Base-by-base conservation (phyloP, 2,888 invertebrate species). In the Nesidiocoris tenuis region DNA sequence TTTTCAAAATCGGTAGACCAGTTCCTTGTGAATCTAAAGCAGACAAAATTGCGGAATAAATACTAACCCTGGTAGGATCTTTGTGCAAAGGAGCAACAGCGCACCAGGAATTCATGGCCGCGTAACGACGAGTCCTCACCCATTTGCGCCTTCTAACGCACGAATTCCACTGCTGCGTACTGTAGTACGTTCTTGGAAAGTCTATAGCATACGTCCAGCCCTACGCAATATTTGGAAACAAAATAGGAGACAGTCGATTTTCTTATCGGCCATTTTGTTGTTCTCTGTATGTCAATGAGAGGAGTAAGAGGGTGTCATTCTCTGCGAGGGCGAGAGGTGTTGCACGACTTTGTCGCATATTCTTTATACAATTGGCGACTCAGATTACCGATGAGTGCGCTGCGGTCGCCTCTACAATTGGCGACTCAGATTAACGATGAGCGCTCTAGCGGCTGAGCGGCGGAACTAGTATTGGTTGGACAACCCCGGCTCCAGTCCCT, bases 161-260 rank as follows among this genome's bases (percentile, higher is more conserved):
- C 5, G 95, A 94, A 81, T 92, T 93, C 94, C 95, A 95, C 78
- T 91, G 90, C 82, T 94, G 94, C 76, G 90, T 89, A 0, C 90
- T 87, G 25, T 90, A 88, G 85, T 91, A 96, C 59, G 90, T 90
- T 12, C 92, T 90, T 72, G 94, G 94, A 84, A 96, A 96, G 84
- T 96, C 95, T 54, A 95, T 87, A 54, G 96, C 95, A 85, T 96
- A 96, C 74, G 92, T 93, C 96, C 96, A 96, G 17, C 95, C 88
- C 87, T 88, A 63, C 78, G 76, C 39, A 39, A 39, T 39, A 39
- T n/a, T n/a, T n/a, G n/a, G n/a, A n/a, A 9, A 55, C 55, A 16
- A n/a, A n/a, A n/a, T 9, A 55, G 55, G 55, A 16, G 12, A 12
- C 12, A 12, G 9, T 12, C 16, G 55, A 55, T 55, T 55, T 55